Conservation (phyloP, 2,113 vertebrate species). For the Percina caprodes region DNA sequence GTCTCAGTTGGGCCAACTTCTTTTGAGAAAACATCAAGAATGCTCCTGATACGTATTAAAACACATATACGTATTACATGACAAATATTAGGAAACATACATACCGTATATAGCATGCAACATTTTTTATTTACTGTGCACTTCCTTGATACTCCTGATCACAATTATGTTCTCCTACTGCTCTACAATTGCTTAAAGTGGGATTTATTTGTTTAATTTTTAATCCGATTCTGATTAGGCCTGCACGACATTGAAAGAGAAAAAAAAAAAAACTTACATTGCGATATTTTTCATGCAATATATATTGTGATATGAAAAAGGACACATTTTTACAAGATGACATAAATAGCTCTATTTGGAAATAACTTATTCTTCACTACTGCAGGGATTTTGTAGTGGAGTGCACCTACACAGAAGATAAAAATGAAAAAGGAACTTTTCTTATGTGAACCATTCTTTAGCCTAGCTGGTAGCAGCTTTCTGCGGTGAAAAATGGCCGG, state of each 20-base stretch:
- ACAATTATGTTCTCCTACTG: not conserved
- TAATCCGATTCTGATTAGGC: not conserved
- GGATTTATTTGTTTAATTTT: not conserved
- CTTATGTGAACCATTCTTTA: too few species aligned
- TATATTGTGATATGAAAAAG: too few species aligned
- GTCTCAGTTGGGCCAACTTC: constrained; percentile 84
- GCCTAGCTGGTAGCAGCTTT: rapidly evolving
- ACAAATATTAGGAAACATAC: not conserved
- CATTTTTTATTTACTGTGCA: not conserved
- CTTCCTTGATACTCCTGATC: not conserved
- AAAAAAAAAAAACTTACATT: too few species aligned
- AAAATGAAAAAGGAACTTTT: too few species aligned
- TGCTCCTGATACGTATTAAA: constrained; percentile 53
- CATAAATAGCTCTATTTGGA: too few species aligned
- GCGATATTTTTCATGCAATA: too few species aligned
- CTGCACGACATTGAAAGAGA: too few species aligned
- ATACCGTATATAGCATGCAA: not conserved
- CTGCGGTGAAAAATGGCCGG: too few species aligned
- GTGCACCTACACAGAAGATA: too few species aligned
- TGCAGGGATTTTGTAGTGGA: too few species aligned
- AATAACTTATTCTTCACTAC: too few species aligned
- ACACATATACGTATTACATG: not conserved
- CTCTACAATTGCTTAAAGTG: not conserved
- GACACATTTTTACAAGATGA: too few species aligned
- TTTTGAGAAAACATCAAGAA: constrained; percentile 93